Base-by-base conservation (phyloP, 2,113 vertebrate species). In the Hemibagrus wyckioides region DNA sequence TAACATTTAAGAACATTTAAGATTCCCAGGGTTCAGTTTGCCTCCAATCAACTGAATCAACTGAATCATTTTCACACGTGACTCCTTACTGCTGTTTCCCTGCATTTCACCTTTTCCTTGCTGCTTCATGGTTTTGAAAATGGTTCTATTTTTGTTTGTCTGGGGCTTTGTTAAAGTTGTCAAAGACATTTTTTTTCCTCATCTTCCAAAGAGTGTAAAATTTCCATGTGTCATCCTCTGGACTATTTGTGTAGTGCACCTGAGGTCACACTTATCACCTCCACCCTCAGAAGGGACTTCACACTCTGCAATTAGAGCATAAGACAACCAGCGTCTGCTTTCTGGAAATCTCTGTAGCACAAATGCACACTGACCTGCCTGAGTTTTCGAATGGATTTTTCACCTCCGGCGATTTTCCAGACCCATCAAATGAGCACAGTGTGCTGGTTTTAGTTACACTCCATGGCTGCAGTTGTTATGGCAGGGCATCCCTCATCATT, bases 381-480 rank as follows among this genome's bases (percentile, higher is more conserved):
- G 48, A 61, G 76, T 19, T 50, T 44, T 76, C 23, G 25, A 33
- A 36, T 25, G 15, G 52, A 48, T 36, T 73, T 82, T 76, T n/a
- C 44, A 83, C 52, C 67, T 76, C 50, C 71, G 61, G 41, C 19
- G 41, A 59, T 30, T 19, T 85, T 79, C 69, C 69, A 82, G 71
- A 69, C n/a, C 4, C 1, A 54, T 76, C 30, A 71, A 63, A 71
- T 23, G 50, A 83, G 71, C 56, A 7, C 14, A 33, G 44, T 30
- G 44, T 80, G 48, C 52, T 69, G 5, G 28, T 79, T 76, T 28
- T 54, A 19, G 28, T 85, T 39, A 3, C 52, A 73, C 39, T 57
- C 56, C 11, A 15, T 3, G 56, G 59, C 28, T 33, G 79, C 2
- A 39, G 83, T 88, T 71, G 80, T 82, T 88, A 90, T 80, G 80